phyloP scores from a whole-genome alignment of 2,797 vertebrate species.

The Tangara arthus region DNA sequence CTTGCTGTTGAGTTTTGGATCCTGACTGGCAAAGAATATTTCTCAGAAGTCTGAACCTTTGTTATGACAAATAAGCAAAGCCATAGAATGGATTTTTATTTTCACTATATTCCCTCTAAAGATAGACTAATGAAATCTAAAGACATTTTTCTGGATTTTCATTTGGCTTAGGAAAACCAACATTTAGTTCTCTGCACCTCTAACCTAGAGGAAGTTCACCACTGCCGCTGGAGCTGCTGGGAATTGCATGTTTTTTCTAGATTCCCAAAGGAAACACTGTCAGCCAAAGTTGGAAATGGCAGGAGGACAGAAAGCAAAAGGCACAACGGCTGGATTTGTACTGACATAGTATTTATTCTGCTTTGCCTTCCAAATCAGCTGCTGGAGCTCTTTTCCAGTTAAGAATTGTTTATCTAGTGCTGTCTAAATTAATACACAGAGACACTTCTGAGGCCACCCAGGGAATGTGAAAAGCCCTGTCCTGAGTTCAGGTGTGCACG shows the following conservation, averaged over 20 bases:
- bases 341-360: not conserved
- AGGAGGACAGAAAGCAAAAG: slow-evolving; percentile 31
- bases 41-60: not conserved
- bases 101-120: not conserved
- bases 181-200: not conserved
- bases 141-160: not conserved
- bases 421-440: not conserved
- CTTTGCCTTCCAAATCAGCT: not conserved
- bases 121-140: not conserved
- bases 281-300: slow-evolving; percentile 41
- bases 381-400: not conserved
- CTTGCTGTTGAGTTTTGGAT: not conserved
- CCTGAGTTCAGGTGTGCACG: not conserved
- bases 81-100: not conserved
- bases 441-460: not conserved
- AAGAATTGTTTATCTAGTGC: not conserved
- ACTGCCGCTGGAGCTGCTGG: slow-evolving; percentile 42
- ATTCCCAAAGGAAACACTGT: slow-evolving; percentile 48
- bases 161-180: not conserved
- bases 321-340: not conserved
- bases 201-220: slow-evolving; percentile 9
- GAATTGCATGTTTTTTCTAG: slow-evolving; percentile 29
- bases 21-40: not conserved
- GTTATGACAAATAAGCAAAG: not conserved
- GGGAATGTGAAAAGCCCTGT: not conserved